phyloP scores from a whole-genome alignment of 35 echinoderm and acorn worm genomes.

The Heliocidaris tuberculata region DNA sequence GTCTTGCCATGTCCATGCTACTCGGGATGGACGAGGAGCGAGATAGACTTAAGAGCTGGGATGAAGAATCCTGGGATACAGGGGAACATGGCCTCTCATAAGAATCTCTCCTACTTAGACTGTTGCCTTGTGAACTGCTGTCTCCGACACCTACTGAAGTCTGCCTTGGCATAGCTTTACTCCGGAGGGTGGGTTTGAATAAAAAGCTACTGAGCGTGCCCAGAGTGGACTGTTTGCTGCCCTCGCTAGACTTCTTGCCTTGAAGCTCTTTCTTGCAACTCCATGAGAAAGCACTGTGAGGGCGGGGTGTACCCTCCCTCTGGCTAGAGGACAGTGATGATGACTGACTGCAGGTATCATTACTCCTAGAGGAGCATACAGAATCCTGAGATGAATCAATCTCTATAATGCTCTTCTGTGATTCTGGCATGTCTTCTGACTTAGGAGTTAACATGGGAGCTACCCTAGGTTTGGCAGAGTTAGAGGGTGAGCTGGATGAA shows the following conservation, averaged over 20 bases:
- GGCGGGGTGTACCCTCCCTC: constrained; percentile 21
- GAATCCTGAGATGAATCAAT: constrained; percentile 9
- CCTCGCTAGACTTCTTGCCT: neutral
- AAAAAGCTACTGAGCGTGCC: neutral
- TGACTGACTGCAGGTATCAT: constrained; percentile 30
- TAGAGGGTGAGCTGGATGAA: neutral
- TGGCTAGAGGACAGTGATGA: constrained; percentile 9
- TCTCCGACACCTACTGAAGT: neutral
- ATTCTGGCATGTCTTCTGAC: neutral
- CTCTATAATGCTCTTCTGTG: constrained; percentile 11
- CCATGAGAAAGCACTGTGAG: constrained; percentile 25
- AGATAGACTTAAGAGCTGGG: neutral
- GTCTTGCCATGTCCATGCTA: constrained; percentile 33
- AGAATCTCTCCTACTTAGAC: neutral
- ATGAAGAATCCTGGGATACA: constrained; percentile 9
- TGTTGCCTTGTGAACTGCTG: neutral
- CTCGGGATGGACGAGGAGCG: neutral
- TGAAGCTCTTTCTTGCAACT: constrained; percentile 6
- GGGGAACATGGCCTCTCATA: neutral
- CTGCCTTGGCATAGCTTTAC: neutral
- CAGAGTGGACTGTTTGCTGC: neutral
- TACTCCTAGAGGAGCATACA: neutral
- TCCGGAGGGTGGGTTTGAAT: neutral
- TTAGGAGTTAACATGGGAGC: neutral
- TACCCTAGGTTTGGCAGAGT: neutral